Percentiles rank a stretch among this genome's conserved stretches.
These are phyloP conservation scores for Drosophila repleta DNA, from an alignment of 1,140 invertebrate genomes.

Conservation along the genomic window DNA sequence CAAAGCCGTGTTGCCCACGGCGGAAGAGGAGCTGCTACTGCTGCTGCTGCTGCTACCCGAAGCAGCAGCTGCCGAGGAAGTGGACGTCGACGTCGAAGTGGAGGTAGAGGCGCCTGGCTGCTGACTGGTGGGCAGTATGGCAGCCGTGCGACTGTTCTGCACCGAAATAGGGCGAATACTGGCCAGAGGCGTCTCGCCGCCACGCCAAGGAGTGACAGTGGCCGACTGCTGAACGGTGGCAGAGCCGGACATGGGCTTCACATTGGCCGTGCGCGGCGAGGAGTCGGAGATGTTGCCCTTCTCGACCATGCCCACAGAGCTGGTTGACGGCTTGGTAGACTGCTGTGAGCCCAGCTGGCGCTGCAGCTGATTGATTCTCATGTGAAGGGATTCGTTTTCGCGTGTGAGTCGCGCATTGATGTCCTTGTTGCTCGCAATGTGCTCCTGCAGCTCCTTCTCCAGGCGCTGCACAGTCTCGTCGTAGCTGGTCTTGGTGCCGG, in stretches of 20 bases:
- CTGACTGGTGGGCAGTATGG: constrained; percentile 90
- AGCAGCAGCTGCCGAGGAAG: constrained; percentile 57
- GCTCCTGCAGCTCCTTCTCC: constrained; percentile 91
- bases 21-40: constrained; percentile 26
- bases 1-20: constrained; percentile 85
- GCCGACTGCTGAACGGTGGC: constrained; percentile 84
- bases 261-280: constrained; percentile 93
- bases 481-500: constrained; percentile 89
- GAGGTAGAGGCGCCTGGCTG: constrained; percentile 53
- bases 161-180: constrained; percentile 96
- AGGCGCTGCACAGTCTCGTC: constrained; percentile 88
- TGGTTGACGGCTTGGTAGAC: constrained; percentile 88
- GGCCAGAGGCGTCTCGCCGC: constrained; percentile 92
- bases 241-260: constrained; percentile 95
- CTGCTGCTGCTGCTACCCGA: constrained; percentile 54
- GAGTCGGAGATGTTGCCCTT: constrained; percentile 90
- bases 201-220: constrained; percentile 86
- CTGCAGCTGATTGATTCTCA: constrained; percentile 90
- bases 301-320: constrained; percentile 86
- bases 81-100: constrained; percentile 60
- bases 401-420: constrained; percentile 87
- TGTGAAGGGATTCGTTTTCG: constrained; percentile 90
- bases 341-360: constrained; percentile 90
- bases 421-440: constrained; percentile 87
- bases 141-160: constrained; percentile 89